Base-by-base conservation (phyloP, 2,113 vertebrate species). In the Ptilorrhoa leucosticta region DNA sequence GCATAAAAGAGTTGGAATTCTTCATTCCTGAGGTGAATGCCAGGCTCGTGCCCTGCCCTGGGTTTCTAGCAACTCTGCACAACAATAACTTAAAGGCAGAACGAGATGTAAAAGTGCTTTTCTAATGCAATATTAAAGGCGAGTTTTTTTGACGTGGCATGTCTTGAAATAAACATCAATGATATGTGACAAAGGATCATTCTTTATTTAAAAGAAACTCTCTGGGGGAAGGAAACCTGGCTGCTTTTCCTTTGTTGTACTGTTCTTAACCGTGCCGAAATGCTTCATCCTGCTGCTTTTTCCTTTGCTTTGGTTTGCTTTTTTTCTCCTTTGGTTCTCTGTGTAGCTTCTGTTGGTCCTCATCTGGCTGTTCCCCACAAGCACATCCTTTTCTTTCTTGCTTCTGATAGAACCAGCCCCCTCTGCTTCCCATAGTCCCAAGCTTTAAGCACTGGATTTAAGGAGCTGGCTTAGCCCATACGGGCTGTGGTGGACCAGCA, bases 141-240 rank as follows among this genome's bases (percentile, higher is more conserved):
- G 68, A 97, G 71, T 82, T 89, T 87, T 97, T 97, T 98, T 90
- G 96, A 98, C 97, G 97, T 98, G 97, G 98, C 98, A 98, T 98
- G 98, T 98, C 98, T 97, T 97, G 92, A 98, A 98, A 98, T 98
- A 98, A 98, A 98, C 97, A 97, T 97, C 96, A 61, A 94, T 98
- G 97, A 97, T 98, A 93, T 89, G 98, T 96, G 97, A 95, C 82
- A 75, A 96, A 97, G 95, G 95, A 94, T 94, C 96, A 90, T 93
- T 98, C 96, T 96, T 98, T 97, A 93, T 97, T 98, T 96, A 64
- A 83, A 93, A 96, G 73, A 90, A 96, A 47, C 70, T 95, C 68
- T 89, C 19, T 90, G 79, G 91, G 83, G 76, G 81, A 86, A 82
- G 71, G 96, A 89, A 96, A 90, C 94, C 53, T 48, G 88, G 75